A percentile compares a stretch with the other conserved stretches of the same genome.
Conservation (phyloP, 30 jellyfish, hydroid and myxozoan species). For the Rhopilema esculentum region DNA sequence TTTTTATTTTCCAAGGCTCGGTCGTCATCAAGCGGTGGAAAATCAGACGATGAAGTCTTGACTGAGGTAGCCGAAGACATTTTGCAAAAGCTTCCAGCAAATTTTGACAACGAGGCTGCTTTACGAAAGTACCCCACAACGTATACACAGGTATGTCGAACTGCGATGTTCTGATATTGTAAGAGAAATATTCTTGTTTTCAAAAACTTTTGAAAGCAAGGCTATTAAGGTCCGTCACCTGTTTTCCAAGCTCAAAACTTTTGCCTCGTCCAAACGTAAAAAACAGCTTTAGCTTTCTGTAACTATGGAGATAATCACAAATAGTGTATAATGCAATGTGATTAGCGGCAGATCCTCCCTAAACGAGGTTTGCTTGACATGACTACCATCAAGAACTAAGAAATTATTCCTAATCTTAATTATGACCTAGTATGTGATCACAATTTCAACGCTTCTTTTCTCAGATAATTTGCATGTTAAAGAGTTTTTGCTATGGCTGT, state of each 20-base stretch:
- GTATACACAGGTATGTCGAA: slow-evolving; percentile 75
- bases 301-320: too few relatives aligned
- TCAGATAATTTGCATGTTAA: too few relatives aligned
- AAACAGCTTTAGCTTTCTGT: not conserved
- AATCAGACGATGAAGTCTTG: slow-evolving; percentile 87
- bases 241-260: too few relatives aligned
- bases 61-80: slow-evolving; percentile 94
- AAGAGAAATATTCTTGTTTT: too few relatives aligned
- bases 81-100: slow-evolving; percentile 78
- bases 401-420: not conserved
- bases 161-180: not conserved
- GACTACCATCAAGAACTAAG: not conserved
- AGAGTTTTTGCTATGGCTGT: too few relatives aligned
- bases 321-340: too few relatives aligned
- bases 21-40: slow-evolving; percentile 85
- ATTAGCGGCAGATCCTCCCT: too few relatives aligned
- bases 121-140: slow-evolving; percentile 88
- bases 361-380: too few relatives aligned
- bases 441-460: too few relatives aligned
- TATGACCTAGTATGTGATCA: not conserved
- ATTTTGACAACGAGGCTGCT: slow-evolving; percentile 90
- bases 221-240: too few relatives aligned
- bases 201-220: too few relatives aligned
- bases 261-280: not conserved
- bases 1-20: slow-evolving; percentile 65